Conservation (phyloP, 2,113 vertebrate genomes). For the Scopus umbretta region DNA sequence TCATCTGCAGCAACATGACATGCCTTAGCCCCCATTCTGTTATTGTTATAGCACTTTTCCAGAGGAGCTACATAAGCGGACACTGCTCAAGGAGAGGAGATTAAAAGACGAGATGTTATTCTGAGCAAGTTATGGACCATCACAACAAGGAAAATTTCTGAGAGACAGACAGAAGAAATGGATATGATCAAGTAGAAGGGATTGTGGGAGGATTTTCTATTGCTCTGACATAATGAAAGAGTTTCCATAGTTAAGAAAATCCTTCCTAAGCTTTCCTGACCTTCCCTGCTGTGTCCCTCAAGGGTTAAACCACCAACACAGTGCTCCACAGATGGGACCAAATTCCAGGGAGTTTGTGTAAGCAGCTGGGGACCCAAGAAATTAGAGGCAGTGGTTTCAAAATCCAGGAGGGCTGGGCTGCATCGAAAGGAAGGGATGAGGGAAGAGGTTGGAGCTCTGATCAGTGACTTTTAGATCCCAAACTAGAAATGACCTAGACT, state of each 20-base stretch:
- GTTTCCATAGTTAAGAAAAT: background rate
- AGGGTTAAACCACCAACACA: background rate
- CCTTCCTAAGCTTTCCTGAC: background rate
- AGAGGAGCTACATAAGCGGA: background rate
- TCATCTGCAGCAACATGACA: background rate
- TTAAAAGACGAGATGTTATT: background rate
- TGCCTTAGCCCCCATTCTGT: background rate
- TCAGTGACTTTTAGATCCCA: background rate
- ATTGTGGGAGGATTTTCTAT: background rate
- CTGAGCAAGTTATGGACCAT: background rate
- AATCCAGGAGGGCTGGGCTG: background rate
- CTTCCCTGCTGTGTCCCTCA: background rate
- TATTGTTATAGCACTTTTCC: background rate
- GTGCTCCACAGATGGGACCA: background rate
- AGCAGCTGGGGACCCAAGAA: background rate
- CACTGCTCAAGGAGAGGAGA: background rate
- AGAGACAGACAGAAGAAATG: background rate
- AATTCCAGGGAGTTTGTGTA: conserved; percentile 29
- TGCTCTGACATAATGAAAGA: background rate
- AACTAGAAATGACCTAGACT: background rate
- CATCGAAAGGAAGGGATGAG: background rate
- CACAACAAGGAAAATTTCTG: background rate
- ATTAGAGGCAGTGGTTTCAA: background rate
- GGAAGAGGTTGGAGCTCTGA: background rate
- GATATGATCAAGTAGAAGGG: background rate